Evolutionary conservation across 2,113 vertebrate genomes (phyloP).

Genomic region (Pleuronectes platessa): DNA sequence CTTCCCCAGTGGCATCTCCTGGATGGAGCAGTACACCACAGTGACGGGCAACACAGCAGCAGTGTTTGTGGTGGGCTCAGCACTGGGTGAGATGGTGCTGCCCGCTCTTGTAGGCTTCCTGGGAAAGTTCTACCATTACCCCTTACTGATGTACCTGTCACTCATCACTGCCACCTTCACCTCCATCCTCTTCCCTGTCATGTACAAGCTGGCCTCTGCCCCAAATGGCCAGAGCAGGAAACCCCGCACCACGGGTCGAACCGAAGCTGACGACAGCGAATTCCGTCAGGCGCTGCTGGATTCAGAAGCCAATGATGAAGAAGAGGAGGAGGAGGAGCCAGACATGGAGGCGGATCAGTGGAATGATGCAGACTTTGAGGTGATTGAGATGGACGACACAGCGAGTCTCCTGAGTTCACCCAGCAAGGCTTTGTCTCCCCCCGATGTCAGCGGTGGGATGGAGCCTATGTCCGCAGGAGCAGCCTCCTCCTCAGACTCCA

Average conservation of each 20-base stretch:
- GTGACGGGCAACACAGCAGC: slow-evolving; percentile 85
- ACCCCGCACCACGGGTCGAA: slow-evolving; percentile 5
- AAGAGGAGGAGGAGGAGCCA: slow-evolving; percentile 66
- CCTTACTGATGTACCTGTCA: slow-evolving; percentile 86
- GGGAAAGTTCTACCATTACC: slow-evolving; percentile 74
- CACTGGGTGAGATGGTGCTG: slow-evolving; percentile 93
- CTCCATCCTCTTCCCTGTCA: slow-evolving; percentile 88
- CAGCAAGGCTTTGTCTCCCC: slow-evolving; percentile 4
- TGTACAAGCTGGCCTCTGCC: slow-evolving; percentile 88
- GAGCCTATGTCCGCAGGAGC: neutral
- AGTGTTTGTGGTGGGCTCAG: slow-evolving; percentile 87
- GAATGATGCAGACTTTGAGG: slow-evolving; percentile 91
- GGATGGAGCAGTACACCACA: slow-evolving; percentile 93
- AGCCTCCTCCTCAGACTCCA: neutral
- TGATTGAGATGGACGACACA: slow-evolving; percentile 89
- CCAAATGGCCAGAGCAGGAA: slow-evolving; percentile 40
- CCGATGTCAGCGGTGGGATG: neutral
- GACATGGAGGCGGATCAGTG: slow-evolving; percentile 81
- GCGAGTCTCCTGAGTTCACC: slow-evolving; percentile 72
- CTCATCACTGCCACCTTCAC: slow-evolving; percentile 82
- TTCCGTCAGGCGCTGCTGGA: slow-evolving; percentile 85
- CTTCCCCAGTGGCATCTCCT: slow-evolving; percentile 94
- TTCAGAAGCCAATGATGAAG: slow-evolving; percentile 75
- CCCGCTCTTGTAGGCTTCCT: slow-evolving; percentile 86
- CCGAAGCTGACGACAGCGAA: slow-evolving; percentile 77